Evolutionary conservation across 2,888 invertebrate genomes (phyloP), one percentile per base, ranked within the genome.

Genomic region (Blastobasis lacticolella): DNA sequence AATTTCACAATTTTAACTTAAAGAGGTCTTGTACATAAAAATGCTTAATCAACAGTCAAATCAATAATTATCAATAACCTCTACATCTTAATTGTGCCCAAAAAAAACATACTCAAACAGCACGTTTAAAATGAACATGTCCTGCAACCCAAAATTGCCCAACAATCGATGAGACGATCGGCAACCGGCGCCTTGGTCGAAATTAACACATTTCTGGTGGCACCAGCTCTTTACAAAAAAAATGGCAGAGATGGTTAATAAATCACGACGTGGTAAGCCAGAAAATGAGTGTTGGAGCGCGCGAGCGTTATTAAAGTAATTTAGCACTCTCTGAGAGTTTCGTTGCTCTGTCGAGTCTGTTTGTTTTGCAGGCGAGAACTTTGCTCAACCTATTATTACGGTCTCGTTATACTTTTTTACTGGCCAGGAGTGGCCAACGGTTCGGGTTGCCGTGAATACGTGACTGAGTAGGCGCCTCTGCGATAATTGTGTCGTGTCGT

Each of bases 281-380:
- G 59, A 66, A 71, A 57, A 50, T 41, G 55, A 45, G 42, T 52
- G 50, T 56, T 56, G 63, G 60, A 62, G 62, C 57, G 57, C 56
- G 59, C 56, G 51, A 60, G 59, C 64, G 67, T 75, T 81, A 81
- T 82, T 79, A 79, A 80, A 77, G 75, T 79, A 84, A 85, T 84
- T 83, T 80, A 76, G 76, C 75, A 71, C 76, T 78, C 78, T 71
- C 73, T 67, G 71, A 53, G 59, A 68, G 69, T 66, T 63, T 59
- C 59, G 68, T 62, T 75, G 72, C 78, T 75, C 80, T 78, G 84
- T 76, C 68, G 71, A 67, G 67, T 66, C 68, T 88, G 88, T 88
- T 88, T 88, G 88, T 88, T 88, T 88, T 86, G 78, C 84, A 74
- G 85, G 87, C 87, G 88, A 85, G 87, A 88, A 88, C 79, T 83